These are phyloP conservation scores for Tethya wilhelma DNA, from an alignment of 37 sponge, comb jelly and placozoan genomes.

Conservation along the genomic window DNA sequence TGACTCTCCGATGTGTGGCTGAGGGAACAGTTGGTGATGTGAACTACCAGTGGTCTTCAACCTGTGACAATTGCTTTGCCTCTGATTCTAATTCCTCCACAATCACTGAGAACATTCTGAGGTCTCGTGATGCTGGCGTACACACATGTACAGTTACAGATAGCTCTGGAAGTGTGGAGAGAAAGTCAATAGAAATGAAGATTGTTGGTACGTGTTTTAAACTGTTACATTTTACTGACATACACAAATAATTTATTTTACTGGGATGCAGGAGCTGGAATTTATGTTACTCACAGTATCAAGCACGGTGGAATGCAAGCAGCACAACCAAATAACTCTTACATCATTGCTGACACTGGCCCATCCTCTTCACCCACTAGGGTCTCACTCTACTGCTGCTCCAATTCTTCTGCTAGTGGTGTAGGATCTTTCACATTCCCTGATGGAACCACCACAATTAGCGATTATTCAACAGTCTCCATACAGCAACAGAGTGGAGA, in stretches of 20 bases:
- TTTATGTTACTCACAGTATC: background rate
- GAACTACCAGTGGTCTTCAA: background rate
- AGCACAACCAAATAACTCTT: conserved; percentile 1
- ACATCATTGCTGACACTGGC: too few species aligned
- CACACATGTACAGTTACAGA: background rate
- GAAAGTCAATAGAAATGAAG: background rate
- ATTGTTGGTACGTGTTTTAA: too few species aligned
- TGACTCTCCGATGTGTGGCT: background rate
- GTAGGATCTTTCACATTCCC: background rate
- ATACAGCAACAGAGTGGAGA: background rate
- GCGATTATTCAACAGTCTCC: background rate
- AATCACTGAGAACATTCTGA: background rate
- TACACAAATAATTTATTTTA: too few species aligned
- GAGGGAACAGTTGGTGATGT: background rate
- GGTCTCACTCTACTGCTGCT: background rate
- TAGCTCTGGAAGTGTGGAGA: background rate
- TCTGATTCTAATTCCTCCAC: background rate
- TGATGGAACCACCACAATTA: background rate
- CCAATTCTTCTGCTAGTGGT: background rate
- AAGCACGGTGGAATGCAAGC: background rate
- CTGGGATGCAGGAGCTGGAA: background rate
- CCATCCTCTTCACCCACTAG: too few species aligned
- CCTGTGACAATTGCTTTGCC: background rate
- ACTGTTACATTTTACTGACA: too few species aligned
- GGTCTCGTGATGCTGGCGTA: background rate